phyloP scores from a whole-genome alignment of 2,888 invertebrate species.

The Phaonia tiefii region DNA sequence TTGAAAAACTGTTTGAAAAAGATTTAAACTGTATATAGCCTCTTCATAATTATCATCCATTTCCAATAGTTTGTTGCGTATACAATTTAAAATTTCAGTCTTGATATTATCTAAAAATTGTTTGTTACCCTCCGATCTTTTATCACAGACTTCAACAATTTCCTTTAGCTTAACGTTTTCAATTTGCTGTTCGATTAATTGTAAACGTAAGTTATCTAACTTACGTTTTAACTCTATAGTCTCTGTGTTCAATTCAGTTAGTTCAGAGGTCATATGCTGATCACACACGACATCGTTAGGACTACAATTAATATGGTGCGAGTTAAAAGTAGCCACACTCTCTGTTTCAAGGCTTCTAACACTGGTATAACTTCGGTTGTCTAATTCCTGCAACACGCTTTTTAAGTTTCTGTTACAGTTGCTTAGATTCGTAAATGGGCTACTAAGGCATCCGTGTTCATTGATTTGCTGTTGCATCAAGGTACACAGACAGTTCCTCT shows the following conservation, averaged over 20 bases:
- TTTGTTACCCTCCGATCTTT: constrained; percentile 47
- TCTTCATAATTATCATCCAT: constrained; percentile 42
- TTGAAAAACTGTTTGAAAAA: constrained; percentile 63
- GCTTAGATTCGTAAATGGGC: constrained; percentile 72
- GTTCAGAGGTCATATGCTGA: constrained; percentile 40
- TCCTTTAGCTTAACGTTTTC: constrained; percentile 68
- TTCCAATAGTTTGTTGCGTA: constrained; percentile 51
- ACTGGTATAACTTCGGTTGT: constrained; percentile 50
- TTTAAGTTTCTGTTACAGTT: constrained; percentile 70
- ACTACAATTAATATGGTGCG: not conserved
- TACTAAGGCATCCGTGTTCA: constrained; percentile 64
- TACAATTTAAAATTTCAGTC: constrained; percentile 51
- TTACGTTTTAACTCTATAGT: constrained; percentile 63
- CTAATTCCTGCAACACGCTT: constrained; percentile 67
- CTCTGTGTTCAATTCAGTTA: constrained; percentile 60
- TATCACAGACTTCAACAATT: constrained; percentile 66
- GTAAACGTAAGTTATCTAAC: constrained; percentile 64
- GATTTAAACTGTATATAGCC: constrained; percentile 45
- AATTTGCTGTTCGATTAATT: constrained; percentile 68
- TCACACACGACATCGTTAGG: not conserved
- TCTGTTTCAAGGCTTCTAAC: constrained; percentile 3
- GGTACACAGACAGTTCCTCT: constrained; percentile 75
- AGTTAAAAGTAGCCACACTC: constrained; percentile 35
- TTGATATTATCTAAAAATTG: constrained; percentile 52
- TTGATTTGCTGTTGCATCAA: constrained; percentile 74